Conservation (phyloP, 2,888 invertebrate genomes). For the Leptopilina syphax region DNA sequence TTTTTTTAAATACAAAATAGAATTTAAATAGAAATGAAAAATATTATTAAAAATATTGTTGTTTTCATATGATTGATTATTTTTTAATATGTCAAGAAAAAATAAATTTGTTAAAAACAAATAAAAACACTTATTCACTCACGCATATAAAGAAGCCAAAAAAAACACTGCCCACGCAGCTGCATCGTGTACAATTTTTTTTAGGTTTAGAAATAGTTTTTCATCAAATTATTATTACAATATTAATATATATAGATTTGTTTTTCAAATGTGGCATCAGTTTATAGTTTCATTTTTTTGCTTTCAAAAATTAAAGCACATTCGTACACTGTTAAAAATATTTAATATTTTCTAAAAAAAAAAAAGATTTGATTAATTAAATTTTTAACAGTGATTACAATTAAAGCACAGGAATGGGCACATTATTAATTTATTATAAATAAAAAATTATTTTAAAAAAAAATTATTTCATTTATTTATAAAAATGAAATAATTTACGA, state of each 20-base stretch:
- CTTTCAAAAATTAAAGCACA: slow-evolving; percentile 3
- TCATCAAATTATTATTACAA: slow-evolving; percentile 43
- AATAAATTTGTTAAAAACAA: background rate
- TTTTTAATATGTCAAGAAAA: background rate
- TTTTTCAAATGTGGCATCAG: slow-evolving; percentile 9
- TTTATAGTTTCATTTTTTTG: background rate
- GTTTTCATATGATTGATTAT: background rate
- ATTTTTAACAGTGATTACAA: slow-evolving; percentile 28
- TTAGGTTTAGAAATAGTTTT: slow-evolving; percentile 61
- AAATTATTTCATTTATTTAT: background rate
- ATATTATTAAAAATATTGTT: background rate
- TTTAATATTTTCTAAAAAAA: background rate
- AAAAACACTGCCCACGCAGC: slow-evolving; percentile 59
- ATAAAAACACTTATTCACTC: slow-evolving; percentile 50
- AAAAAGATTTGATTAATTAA: background rate
- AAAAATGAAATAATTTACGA: too few species aligned
- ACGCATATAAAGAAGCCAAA: slow-evolving; percentile 46
- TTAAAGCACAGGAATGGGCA: slow-evolving; percentile 13
- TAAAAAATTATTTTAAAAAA: too few species aligned
- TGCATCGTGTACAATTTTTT: slow-evolving; percentile 60
- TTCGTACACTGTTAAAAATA: slow-evolving; percentile 34
- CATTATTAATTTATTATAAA: background rate
- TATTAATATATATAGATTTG: too few species aligned
- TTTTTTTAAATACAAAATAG: too few species aligned
- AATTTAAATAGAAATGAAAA: too few species aligned